Evolutionary conservation across 2,888 invertebrate genomes (phyloP).

Genomic region (Macrosoma leucophasiata): DNA sequence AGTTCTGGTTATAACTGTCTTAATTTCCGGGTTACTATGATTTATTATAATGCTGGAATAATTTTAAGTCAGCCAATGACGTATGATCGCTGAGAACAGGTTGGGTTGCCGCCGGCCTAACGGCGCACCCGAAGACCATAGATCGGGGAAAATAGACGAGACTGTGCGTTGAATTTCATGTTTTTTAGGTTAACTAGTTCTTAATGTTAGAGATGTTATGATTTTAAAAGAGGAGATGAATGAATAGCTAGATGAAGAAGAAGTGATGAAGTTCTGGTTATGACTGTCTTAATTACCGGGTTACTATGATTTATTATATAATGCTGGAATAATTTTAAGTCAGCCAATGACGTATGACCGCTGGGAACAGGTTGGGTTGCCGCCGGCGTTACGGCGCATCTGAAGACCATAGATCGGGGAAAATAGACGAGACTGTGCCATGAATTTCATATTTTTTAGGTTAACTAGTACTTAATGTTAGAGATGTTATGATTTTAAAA

Average conservation of each 20-base stretch:
- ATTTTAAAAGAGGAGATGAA: no score
- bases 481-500: no score
- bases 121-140: slow-evolving; percentile 27
- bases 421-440: slow-evolving; percentile 8
- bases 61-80: slow-evolving; percentile 66
- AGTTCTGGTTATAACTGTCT: slow-evolving; percentile 71
- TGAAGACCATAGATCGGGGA: slow-evolving; percentile 19
- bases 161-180: no score
- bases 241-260: no score
- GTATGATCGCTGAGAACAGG: slow-evolving; percentile 66
- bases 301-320: slow-evolving; percentile 74
- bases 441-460: no score
- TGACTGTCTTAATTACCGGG: slow-evolving; percentile 74
- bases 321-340: slow-evolving; percentile 68
- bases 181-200: no score
- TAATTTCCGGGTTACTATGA: slow-evolving; percentile 74
- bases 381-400: slow-evolving; percentile 54
- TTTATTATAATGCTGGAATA: slow-evolving; percentile 71
- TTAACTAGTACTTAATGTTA: no score
- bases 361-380: slow-evolving; percentile 59
- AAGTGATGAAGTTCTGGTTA: slow-evolving; percentile 64
- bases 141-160: slow-evolving; percentile 14
- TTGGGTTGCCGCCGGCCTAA: slow-evolving; percentile 62
- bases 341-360: slow-evolving; percentile 67
- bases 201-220: no score